Conservation (phyloP, 1,140 invertebrate genomes). For the Drosophila punjabiensis region DNA sequence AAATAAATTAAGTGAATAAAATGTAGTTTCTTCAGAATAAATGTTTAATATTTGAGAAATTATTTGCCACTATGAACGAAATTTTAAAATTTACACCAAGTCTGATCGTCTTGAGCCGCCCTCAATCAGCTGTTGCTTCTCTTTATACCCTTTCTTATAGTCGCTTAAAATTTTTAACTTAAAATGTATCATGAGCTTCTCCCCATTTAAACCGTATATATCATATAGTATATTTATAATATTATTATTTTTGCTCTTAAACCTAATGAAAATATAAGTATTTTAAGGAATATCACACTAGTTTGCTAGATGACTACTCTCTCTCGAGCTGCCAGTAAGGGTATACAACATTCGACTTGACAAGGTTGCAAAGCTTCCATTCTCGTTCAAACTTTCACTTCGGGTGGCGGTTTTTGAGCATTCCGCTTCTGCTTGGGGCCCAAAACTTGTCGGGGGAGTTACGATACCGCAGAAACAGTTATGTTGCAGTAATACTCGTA, state of each 20-base stretch:
- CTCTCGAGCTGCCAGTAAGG: not conserved
- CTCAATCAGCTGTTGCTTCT: conserved; percentile 35
- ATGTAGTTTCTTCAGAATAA: not conserved
- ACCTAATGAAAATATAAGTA: too few relatives aligned
- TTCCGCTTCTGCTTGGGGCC: conserved; percentile 55
- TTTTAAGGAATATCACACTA: not conserved
- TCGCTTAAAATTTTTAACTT: too few relatives aligned
- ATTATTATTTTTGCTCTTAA: not conserved
- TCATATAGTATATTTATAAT: not conserved
- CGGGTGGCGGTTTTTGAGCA: conserved; percentile 47
- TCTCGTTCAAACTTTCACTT: conserved; percentile 65
- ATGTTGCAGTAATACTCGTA: conserved; percentile 56
- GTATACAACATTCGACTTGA: not conserved
- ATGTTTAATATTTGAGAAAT: not conserved
- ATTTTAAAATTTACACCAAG: not conserved
- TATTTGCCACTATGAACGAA: not conserved
- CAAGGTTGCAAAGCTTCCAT: not conserved
- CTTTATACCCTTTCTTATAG: not conserved
- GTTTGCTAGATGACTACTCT: too few relatives aligned
- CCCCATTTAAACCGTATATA: not conserved
- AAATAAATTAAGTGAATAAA: not conserved
- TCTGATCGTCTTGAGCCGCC: conserved; percentile 13
- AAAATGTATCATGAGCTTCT: not conserved
- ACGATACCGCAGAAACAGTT: conserved; percentile 35
- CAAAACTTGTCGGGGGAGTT: conserved; percentile 38